phyloP scores from a whole-genome alignment of 1,140 invertebrate species.

The Aphelinus certus region DNA sequence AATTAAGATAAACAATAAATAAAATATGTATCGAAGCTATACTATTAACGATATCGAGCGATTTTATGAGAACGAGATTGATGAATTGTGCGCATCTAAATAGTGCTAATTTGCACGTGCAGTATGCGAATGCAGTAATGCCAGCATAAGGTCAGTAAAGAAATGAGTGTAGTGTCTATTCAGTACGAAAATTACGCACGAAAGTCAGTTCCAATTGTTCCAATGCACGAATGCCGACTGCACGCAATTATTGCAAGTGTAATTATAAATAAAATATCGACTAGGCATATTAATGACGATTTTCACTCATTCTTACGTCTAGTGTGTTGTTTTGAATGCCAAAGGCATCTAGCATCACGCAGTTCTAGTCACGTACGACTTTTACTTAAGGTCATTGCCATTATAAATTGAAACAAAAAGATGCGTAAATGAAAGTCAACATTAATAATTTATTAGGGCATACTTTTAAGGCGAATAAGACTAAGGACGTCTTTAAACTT shows the following conservation, averaged over 20 bases:
- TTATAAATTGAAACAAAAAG: background rate
- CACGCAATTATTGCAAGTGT: slow-evolving; percentile 37
- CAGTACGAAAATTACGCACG: slow-evolving; percentile 27
- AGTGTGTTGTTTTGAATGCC: background rate
- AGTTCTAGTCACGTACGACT: background rate
- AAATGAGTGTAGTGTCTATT: slow-evolving; percentile 29
- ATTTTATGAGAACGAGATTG: slow-evolving; percentile 6
- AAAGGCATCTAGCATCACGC: background rate
- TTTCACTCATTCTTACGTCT: slow-evolving; percentile 12
- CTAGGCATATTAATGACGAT: slow-evolving; percentile 10
- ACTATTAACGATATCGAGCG: background rate
- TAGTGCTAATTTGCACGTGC: slow-evolving; percentile 34
- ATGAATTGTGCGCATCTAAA: slow-evolving; percentile 2
- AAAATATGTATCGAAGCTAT: slow-evolving; percentile 5
- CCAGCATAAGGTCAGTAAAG: slow-evolving; percentile 38
- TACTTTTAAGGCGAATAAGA: too few species aligned
- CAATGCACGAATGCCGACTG: slow-evolving; percentile 33
- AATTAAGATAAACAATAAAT: slow-evolving; percentile 20
- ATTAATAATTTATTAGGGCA: too few species aligned
- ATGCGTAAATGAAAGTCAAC: background rate
- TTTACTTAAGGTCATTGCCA: background rate
- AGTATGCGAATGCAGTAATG: slow-evolving; percentile 52
- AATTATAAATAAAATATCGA: slow-evolving; percentile 23
- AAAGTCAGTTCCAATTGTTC: slow-evolving; percentile 30
- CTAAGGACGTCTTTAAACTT: too few species aligned